Percentiles rank a stretch among this genome's conserved stretches.
phyloP scores from a whole-genome alignment of 2,113 vertebrate genomes.

The Platysteira castanea region DNA sequence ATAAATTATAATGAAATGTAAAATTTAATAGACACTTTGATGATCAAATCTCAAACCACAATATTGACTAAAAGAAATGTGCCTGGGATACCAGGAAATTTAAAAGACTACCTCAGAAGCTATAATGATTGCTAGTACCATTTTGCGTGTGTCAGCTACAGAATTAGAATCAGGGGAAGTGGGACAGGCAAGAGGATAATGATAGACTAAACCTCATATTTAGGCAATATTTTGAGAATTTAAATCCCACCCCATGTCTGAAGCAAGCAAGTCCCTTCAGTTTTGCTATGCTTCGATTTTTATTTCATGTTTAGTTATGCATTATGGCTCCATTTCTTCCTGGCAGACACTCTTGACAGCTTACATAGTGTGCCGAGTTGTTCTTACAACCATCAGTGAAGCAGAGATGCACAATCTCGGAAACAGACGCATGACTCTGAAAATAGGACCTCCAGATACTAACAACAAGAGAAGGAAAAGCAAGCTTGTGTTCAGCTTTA shows the following conservation, averaged over 20 bases:
- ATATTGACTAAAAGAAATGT: background rate
- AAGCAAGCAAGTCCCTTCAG: background rate
- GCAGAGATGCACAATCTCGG: background rate
- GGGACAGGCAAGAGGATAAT: fast-evolving
- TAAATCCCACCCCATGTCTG: background rate
- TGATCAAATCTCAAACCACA: background rate
- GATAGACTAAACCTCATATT: background rate
- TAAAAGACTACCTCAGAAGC: background rate
- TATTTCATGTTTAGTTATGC: background rate
- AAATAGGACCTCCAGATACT: background rate
- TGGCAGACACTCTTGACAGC: background rate
- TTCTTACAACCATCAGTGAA: background rate
- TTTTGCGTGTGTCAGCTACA: background rate
- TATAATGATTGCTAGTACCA: background rate
- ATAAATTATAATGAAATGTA: background rate
- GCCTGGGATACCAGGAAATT: background rate
- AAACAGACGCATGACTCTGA: background rate
- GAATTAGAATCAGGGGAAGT: background rate
- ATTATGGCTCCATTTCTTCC: background rate
- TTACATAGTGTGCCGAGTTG: background rate
- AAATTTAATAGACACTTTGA: background rate
- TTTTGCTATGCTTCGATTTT: background rate
- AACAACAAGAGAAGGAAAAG: background rate
- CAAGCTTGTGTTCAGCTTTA: background rate
- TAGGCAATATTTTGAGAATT: background rate